Evolutionary conservation across 2,888 invertebrate species (phyloP).

Genomic region (Camponotus fellah): DNA sequence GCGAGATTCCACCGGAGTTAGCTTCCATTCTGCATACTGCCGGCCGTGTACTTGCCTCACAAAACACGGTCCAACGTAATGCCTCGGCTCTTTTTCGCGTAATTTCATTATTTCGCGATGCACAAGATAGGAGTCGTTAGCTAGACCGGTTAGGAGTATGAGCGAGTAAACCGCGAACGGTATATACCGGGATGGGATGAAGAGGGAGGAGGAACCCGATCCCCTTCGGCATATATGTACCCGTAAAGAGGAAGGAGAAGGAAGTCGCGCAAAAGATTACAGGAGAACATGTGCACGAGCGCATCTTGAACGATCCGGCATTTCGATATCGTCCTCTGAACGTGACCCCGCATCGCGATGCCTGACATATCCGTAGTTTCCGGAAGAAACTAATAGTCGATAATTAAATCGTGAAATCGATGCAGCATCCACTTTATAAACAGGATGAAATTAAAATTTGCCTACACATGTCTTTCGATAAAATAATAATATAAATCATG

Average conservation of each 20-base stretch:
- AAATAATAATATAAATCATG: neutral
- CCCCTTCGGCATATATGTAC: slow-evolving; percentile 36
- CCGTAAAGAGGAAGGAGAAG: slow-evolving; percentile 55
- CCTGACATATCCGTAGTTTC: slow-evolving; percentile 14
- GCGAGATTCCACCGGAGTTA: slow-evolving; percentile 22
- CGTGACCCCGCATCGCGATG: slow-evolving; percentile 67
- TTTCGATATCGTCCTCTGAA: slow-evolving; percentile 74
- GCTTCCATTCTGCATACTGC: slow-evolving; percentile 34
- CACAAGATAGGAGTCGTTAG: slow-evolving; percentile 80
- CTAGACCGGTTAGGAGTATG: slow-evolving; percentile 65
- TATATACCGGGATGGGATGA: slow-evolving; percentile 45
- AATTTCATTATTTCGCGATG: slow-evolving; percentile 83
- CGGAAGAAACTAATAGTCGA: slow-evolving; percentile 18
- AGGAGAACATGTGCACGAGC: slow-evolving; percentile 72
- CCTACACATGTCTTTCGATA: neutral
- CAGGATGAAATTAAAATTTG: slow-evolving; percentile 5
- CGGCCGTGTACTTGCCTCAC: slow-evolving; percentile 34
- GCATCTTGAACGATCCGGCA: slow-evolving; percentile 73
- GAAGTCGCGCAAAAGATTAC: slow-evolving; percentile 70
- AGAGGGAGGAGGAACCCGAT: slow-evolving; percentile 54
- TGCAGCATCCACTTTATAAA: neutral
- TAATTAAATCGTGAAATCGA: slow-evolving; percentile 36
- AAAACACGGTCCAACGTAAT: slow-evolving; percentile 45
- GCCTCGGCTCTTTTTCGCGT: slow-evolving; percentile 76
- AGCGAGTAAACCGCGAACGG: slow-evolving; percentile 64